phyloP scores from a whole-genome alignment of 2,113 vertebrate species.

The Brachyistius frenatus region DNA sequence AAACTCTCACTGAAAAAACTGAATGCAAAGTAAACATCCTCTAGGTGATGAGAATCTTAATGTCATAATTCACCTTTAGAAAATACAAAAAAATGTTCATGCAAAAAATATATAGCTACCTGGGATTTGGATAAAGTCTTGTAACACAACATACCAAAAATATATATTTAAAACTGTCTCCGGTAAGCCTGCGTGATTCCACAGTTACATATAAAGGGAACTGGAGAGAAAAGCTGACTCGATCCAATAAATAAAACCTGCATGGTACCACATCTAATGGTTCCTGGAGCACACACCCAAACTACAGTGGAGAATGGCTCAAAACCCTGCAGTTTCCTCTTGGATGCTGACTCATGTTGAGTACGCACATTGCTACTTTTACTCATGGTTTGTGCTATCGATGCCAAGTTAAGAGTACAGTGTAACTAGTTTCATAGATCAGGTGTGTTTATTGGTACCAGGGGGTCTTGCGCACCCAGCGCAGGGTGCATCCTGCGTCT shows the following conservation, averaged over 20 bases:
- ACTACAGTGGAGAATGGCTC: conserved; percentile 44
- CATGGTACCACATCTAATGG: conserved; percentile 25
- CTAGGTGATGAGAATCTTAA: conserved; percentile 50
- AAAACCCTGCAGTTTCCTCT: conserved; percentile 50
- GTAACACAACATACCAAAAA: conserved; percentile 85
- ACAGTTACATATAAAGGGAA: conserved; percentile 63
- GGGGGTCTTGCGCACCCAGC: conserved; percentile 98
- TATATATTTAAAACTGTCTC: conserved; percentile 82
- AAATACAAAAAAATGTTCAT: conserved; percentile 83
- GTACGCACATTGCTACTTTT: conserved; percentile 32
- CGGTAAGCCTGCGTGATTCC: conserved; percentile 57
- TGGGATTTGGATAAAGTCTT: conserved; percentile 79
- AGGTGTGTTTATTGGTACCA: conserved; percentile 93
- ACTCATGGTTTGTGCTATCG: conserved; percentile 42
- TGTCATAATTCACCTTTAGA: conserved; percentile 72
- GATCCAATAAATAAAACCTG: conserved; percentile 56
- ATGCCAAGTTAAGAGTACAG: conserved; percentile 12
- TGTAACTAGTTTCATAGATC: not conserved
- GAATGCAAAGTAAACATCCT: conserved; percentile 71
- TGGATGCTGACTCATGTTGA: conserved; percentile 11
- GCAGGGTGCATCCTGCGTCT: conserved; percentile 95
- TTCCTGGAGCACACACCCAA: conserved; percentile 29
- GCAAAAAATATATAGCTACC: conserved; percentile 84
- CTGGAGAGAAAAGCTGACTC: conserved; percentile 61
- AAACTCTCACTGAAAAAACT: conserved; percentile 65